Base-by-base conservation (phyloP, 2,888 invertebrate genomes). In the Digitonthophagus gazella region DNA sequence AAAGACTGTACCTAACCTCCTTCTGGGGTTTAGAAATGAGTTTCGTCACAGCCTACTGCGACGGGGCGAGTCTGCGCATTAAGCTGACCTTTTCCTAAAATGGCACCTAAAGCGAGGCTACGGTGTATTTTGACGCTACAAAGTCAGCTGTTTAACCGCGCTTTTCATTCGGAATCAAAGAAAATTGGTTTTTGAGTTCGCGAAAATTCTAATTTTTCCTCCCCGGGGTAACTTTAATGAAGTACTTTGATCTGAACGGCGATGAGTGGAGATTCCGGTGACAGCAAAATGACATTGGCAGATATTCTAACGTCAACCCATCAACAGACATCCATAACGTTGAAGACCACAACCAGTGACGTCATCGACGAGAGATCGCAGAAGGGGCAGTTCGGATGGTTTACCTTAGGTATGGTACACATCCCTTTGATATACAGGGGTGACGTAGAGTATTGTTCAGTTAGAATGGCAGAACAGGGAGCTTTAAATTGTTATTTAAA, bases 401-500 rank as follows among this genome's bases (percentile, higher is more conserved):
- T 91, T 70, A 90, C 90, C 77, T 88, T 95, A 28, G 93, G 93
- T 71, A 90, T 90, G 76, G 88, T 88, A 74, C 89, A 90, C 81
- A 91, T 96, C 78, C 96, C 96, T 0, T 94, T 91, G 80, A 91
- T 96, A 74, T 90, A 90, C 78, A 87, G 95, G 5, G 18, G 18
- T 18, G 87, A 89, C 67, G 92, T 92, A 79, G 91, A 91, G 80
- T 95, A 92, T 80, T 93, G 93, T 77, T 92, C 95, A 6, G 95
- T 96, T 64, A 87, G 93, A 67, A 93, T 96, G 88, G 91, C 95
- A 55, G 96, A 96, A 81, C 87, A 89, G 74, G 94, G 94, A 80
- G 85, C 95, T 65, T 86, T 95, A 44, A 91, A 92, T 80, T 93
- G 93, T 83, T 93, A 93, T 84, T 88, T 93, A 77, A 91, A 90